Conservation (phyloP, 2,113 vertebrate genomes). For the Psittacara wagleri region DNA sequence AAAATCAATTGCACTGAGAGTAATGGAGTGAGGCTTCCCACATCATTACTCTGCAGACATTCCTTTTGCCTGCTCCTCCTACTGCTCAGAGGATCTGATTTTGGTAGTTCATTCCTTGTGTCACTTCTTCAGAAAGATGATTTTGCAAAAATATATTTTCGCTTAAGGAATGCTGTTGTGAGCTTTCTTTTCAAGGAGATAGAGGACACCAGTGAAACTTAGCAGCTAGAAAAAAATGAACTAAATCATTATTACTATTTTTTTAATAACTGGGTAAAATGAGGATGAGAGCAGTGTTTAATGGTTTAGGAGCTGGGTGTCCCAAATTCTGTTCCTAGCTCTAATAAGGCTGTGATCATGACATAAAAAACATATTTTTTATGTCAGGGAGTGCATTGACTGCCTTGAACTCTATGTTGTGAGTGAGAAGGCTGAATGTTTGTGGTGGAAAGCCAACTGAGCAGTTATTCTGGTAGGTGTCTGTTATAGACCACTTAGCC, state of each 20-base stretch:
- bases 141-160: not conserved
- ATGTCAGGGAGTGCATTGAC: not conserved
- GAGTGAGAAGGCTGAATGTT: not conserved
- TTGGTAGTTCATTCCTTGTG: not conserved
- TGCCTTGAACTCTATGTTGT: not conserved
- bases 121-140: not conserved
- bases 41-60: constrained; percentile 40
- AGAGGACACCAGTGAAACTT: not conserved
- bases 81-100: not conserved
- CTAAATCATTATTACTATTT: not conserved
- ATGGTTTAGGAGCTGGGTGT: not conserved
- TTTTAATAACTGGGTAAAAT: not conserved
- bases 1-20: constrained; percentile 42
- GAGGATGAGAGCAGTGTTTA: not conserved
- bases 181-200: not conserved
- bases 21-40: constrained; percentile 59
- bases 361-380: not conserved
- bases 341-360: not conserved
- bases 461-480: not conserved
- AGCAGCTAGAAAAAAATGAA: not conserved
- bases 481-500: not conserved
- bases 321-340: not conserved
- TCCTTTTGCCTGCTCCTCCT: not conserved
- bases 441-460: not conserved
- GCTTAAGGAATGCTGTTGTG: not conserved